These are phyloP conservation scores for Pycnonotus jocosus DNA, from an alignment of 2,113 vertebrate species.

Conservation along the genomic window DNA sequence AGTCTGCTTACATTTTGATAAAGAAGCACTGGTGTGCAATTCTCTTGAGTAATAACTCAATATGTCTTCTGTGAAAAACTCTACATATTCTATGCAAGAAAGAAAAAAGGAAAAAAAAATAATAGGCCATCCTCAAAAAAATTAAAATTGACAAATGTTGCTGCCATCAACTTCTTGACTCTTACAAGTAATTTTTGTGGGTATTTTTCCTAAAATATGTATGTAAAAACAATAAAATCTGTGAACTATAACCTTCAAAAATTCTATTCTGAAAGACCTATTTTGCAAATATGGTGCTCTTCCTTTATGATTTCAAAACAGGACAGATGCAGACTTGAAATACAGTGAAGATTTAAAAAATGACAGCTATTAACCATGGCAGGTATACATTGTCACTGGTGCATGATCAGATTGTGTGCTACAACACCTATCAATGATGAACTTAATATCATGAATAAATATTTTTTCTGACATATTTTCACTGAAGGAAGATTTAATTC, in stretches of 20 bases:
- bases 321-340: not conserved
- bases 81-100: not conserved
- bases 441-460: not conserved
- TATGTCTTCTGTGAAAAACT: not conserved
- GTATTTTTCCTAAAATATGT: not conserved
- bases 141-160: not conserved
- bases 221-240: not conserved
- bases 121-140: rapidly evolving
- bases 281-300: not conserved
- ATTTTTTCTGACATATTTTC: not conserved
- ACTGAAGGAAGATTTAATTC: not conserved
- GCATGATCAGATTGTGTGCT: not conserved
- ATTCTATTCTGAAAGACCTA: not conserved
- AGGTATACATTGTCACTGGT: not conserved
- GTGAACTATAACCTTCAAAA: not conserved
- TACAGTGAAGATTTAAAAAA: not conserved
- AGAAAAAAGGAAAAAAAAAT: not conserved
- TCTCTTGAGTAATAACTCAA: not conserved
- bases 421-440: not conserved
- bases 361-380: not conserved
- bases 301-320: not conserved
- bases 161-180: not conserved
- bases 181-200: not conserved
- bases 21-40: not conserved
- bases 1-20: not conserved